Percentiles rank a stretch among this genome's conserved stretches.
These are phyloP conservation scores for Synanceia verrucosa DNA, from an alignment of 2,797 vertebrate genomes.

Conservation along the genomic window DNA sequence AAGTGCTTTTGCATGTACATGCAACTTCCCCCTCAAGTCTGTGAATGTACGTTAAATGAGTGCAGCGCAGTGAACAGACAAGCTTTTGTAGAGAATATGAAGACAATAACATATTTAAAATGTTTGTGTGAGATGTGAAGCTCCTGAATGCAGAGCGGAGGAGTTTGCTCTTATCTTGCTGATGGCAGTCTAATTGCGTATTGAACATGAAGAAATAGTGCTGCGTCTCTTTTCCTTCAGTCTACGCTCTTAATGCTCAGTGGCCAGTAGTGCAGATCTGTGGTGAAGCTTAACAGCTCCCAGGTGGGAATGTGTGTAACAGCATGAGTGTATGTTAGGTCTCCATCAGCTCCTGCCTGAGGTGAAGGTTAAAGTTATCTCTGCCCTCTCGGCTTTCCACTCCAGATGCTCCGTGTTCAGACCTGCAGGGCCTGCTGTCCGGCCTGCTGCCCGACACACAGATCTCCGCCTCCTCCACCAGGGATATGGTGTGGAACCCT, in stretches of 20 bases:
- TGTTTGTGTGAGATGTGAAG: slow-evolving; percentile 32
- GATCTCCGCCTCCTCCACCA: slow-evolving; percentile 92
- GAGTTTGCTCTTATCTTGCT: slow-evolving; percentile 43
- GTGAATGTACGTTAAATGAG: neutral
- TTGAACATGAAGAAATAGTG: slow-evolving; percentile 23
- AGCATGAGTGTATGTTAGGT: slow-evolving; percentile 16
- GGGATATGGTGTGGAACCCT: slow-evolving; percentile 92
- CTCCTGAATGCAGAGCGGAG: slow-evolving; percentile 35
- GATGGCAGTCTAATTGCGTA: slow-evolving; percentile 48
- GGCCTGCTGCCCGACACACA: slow-evolving; percentile 92
- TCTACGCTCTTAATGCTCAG: slow-evolving; percentile 53
- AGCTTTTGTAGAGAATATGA: slow-evolving; percentile 15
- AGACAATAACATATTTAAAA: slow-evolving; percentile 18
- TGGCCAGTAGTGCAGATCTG: slow-evolving; percentile 47
- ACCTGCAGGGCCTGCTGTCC: slow-evolving; percentile 94
- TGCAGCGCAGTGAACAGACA: slow-evolving; percentile 3
- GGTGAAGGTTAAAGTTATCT: slow-evolving; percentile 32
- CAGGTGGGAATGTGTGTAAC: slow-evolving; percentile 57
- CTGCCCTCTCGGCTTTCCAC: neutral
- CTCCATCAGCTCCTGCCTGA: slow-evolving; percentile 8
- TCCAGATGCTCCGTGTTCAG: slow-evolving; percentile 92
- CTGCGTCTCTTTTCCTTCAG: neutral
- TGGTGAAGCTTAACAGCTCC: slow-evolving; percentile 58
- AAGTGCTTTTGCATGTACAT: slow-evolving; percentile 32
- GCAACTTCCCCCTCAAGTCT: slow-evolving; percentile 4